Conservation (phyloP, 2,113 vertebrate genomes). For the Ochotona princeps region DNA sequence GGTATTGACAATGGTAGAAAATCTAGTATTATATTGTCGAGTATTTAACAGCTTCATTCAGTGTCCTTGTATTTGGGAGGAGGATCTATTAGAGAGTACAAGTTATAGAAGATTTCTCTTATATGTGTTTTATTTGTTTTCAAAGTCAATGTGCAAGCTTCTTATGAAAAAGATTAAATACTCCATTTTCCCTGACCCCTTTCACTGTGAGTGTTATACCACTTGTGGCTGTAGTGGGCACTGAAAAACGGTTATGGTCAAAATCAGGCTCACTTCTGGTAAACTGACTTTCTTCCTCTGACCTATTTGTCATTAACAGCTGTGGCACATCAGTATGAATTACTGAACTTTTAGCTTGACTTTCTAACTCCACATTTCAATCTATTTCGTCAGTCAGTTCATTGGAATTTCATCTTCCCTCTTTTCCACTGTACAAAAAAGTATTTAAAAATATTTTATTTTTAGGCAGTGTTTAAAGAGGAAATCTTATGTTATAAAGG, state of each 20-base stretch:
- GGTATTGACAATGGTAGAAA: too few relatives aligned
- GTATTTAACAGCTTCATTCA: too few relatives aligned
- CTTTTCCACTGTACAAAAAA: conserved; percentile 24
- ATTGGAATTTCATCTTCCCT: conserved; percentile 53
- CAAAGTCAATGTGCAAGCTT: background rate
- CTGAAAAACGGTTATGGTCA: background rate
- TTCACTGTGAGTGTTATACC: background rate
- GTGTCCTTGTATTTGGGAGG: background rate
- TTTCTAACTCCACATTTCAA: conserved; percentile 45
- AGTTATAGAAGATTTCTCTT: background rate
- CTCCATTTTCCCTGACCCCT: background rate
- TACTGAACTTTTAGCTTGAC: conserved; percentile 8
- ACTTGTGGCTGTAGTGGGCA: background rate
- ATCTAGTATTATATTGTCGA: too few relatives aligned
- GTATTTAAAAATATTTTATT: conserved; percentile 32
- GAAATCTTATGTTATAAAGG: background rate
- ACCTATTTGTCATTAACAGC: conserved; percentile 27
- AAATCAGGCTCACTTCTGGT: background rate
- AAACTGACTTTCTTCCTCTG: conserved; percentile 31
- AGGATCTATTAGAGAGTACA: background rate
- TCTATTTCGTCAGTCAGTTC: conserved; percentile 23
- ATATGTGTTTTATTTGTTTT: background rate
- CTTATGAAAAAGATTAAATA: background rate
- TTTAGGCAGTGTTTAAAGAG: conserved; percentile 27
- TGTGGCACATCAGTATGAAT: conserved; percentile 15